phyloP scores from a whole-genome alignment of 2,113 vertebrate species.

The Blennius ocellaris region DNA sequence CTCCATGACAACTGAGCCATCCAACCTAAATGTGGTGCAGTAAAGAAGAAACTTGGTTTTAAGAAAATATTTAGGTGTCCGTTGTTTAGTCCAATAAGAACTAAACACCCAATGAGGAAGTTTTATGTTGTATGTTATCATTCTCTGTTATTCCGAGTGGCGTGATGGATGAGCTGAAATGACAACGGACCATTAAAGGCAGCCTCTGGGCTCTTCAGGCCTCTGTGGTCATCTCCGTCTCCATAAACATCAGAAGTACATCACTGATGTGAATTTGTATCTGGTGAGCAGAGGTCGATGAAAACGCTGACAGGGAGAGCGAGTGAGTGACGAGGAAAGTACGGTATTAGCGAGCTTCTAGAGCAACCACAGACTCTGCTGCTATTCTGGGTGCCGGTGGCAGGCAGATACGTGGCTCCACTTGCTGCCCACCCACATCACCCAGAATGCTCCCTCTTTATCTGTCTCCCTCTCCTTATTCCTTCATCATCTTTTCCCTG shows the following conservation, averaged over 20 bases:
- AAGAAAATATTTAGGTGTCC: too few relatives aligned
- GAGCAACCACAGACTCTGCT: constrained; percentile 50
- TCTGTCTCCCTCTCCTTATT: constrained; percentile 36
- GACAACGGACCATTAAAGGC: constrained; percentile 35
- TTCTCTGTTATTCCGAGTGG: constrained; percentile 16
- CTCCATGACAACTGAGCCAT: neutral
- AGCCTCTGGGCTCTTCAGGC: constrained; percentile 30
- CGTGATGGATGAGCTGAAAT: constrained; percentile 31
- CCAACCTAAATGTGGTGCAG: neutral
- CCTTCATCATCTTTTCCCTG: constrained; percentile 60
- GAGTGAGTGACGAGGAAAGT: constrained; percentile 23
- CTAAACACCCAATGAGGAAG: too few relatives aligned
- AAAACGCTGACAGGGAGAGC: constrained; percentile 36
- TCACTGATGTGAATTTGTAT: constrained; percentile 34
- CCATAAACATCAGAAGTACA: constrained; percentile 19
- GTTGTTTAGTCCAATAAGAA: neutral
- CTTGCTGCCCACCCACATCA: constrained; percentile 64
- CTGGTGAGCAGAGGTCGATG: constrained; percentile 21
- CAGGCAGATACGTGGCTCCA: constrained; percentile 46
- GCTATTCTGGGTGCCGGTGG: constrained; percentile 62
- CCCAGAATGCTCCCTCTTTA: constrained; percentile 50
- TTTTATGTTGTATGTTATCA: too few relatives aligned
- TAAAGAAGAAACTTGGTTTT: neutral
- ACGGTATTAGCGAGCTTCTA: constrained; percentile 41
- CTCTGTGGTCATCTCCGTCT: constrained; percentile 31